These are phyloP conservation scores for Anadara kagoshimensis DNA, from an alignment of 1,140 invertebrate genomes.

Conservation along the genomic window DNA sequence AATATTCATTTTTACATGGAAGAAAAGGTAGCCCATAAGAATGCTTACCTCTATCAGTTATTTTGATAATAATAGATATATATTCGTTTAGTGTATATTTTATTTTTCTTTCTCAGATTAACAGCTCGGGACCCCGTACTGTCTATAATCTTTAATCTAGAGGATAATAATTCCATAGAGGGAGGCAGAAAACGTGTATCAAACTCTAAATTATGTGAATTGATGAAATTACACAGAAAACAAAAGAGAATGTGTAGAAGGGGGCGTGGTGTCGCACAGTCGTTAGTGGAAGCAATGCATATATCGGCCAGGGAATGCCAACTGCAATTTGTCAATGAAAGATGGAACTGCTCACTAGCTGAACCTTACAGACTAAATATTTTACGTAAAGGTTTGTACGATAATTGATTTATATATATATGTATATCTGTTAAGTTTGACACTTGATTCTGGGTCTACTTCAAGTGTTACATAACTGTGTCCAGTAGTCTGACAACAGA, in stretches of 20 bases:
- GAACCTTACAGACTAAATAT: constrained; percentile 57
- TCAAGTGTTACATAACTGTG: too few relatives aligned
- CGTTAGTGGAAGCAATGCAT: constrained; percentile 53
- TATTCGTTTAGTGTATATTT: not conserved
- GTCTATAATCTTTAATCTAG: not conserved
- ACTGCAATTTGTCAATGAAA: constrained; percentile 67
- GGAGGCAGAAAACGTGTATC: constrained; percentile 16
- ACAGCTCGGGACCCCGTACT: constrained; percentile 29
- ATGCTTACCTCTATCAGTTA: too few relatives aligned
- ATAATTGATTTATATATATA: not conserved
- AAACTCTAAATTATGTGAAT: constrained; percentile 52
- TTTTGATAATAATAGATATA: too few relatives aligned
- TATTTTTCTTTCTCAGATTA: constrained; percentile 26
- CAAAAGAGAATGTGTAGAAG: constrained; percentile 60
- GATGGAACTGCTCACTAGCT: constrained; percentile 71
- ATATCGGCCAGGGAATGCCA: constrained; percentile 70
- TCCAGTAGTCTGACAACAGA: too few relatives aligned
- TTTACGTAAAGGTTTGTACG: constrained; percentile 54
- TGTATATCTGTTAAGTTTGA: too few relatives aligned
- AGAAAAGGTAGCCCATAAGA: too few relatives aligned
- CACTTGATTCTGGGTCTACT: too few relatives aligned
- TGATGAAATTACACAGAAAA: constrained; percentile 58
- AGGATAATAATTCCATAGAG: constrained; percentile 7
- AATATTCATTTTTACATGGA: too few relatives aligned
- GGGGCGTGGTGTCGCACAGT: constrained; percentile 53